phyloP scores from a whole-genome alignment of 1,140 invertebrate species.

The Melanaphis sacchari region DNA sequence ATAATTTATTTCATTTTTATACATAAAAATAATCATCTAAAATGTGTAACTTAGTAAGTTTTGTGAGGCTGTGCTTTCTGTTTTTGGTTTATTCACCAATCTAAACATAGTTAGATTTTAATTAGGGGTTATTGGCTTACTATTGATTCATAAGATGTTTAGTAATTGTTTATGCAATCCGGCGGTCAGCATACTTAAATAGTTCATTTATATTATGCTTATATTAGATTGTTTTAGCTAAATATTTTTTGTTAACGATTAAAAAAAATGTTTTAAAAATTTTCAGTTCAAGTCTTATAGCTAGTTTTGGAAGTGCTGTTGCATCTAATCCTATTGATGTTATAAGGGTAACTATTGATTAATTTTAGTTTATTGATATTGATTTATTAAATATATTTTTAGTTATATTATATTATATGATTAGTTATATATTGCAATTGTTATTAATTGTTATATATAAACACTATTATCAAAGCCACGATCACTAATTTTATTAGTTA shows the following conservation, averaged over 20 bases:
- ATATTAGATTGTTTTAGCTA: no score
- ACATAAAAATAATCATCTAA: no score
- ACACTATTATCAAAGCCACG: not conserved
- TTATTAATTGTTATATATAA: not conserved
- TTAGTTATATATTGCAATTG: not conserved
- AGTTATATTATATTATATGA: not conserved
- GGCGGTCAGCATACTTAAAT: no score
- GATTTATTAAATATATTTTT: not conserved
- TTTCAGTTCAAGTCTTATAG: constrained; percentile 85
- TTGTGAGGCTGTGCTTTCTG: no score
- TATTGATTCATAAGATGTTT: no score
- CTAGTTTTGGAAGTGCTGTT: constrained; percentile 90
- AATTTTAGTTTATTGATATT: constrained; percentile 61
- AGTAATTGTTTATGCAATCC: no score
- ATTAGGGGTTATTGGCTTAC: no score
- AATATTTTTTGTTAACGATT: not conserved
- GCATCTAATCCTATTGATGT: constrained; percentile 96
- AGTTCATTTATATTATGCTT: not conserved
- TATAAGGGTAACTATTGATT: constrained; percentile 74
- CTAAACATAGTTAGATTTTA: no score
- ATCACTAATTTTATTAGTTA: not conserved
- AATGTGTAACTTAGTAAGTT: no score
- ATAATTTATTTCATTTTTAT: no score
- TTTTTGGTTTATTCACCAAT: no score
- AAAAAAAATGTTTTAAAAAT: constrained; percentile 47